Evolutionary conservation across 2,113 vertebrate species (phyloP), one percentile per base, ranked within the genome.

Genomic region (Pseudolaguvia tuberculata): DNA sequence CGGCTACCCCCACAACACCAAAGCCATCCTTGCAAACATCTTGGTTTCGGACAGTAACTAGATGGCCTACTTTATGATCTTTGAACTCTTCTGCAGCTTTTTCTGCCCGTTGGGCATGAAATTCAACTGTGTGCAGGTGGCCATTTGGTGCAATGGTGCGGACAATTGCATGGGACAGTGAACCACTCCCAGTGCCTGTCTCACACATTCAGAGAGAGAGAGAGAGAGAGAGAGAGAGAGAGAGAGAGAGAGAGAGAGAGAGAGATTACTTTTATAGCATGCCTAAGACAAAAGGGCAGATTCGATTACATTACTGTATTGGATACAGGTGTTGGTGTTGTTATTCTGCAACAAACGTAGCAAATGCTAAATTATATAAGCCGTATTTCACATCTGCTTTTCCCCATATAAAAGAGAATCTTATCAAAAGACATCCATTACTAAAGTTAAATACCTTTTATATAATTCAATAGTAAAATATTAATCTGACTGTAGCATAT

Each of bases 1-100:
- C 95, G 0, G 97, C 97, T 70, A 92, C 78, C 0, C 85, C 89
- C 2, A 75, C 88, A 72, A 99, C 94, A 0, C 97, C 96, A 15
- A 99, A 99, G 11, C 97, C 97, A 0, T 93, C 93, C 69, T 87
- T 92, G 85, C 97, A 99, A 80, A 99, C 96, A 13, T 99, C 97
- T 86, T 96, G 95, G 87, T 93, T 96, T 85, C 86, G 89, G 52
- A 99, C 95, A 0, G 96, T 98, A 71, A 98, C 97, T 87, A 98
- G 90, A 55, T 93, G 93, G 61, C 86, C 91, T 81, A 99, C 92
- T 0, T 90, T 89, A 45, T 98, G 97, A 84, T 95, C 93, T 47
- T 45, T 81, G 84, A 99, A 99, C 88, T 99, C 97, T 86, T 97
- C 90, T 0, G 66, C 80, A 0, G 89, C 96, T 83, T 94, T 95